These are phyloP conservation scores for Vulpes vulpes DNA, from an alignment of 2,113 vertebrate species.

Conservation along the genomic window DNA sequence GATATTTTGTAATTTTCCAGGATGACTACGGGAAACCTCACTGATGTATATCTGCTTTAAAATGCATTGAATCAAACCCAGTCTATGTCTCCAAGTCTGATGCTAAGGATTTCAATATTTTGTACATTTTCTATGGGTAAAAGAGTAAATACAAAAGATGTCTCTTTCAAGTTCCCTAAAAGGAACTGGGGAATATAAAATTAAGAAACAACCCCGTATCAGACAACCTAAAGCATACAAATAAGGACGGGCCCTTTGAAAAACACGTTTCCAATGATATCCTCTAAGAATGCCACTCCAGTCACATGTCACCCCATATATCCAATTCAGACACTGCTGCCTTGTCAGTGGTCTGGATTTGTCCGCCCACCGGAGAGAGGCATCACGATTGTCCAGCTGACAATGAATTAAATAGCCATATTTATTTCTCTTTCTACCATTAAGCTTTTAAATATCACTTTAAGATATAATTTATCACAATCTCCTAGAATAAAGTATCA, in stretches of 20 bases:
- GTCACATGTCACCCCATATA: accelerated
- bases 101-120: neutral
- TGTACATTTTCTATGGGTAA: neutral
- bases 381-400: slow-evolving; percentile 54
- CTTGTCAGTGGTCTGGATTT: slow-evolving; percentile 21
- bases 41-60: neutral
- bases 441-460: slow-evolving; percentile 67
- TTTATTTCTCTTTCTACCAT: slow-evolving; percentile 72
- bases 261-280: neutral
- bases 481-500: slow-evolving; percentile 67
- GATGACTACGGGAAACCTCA: neutral
- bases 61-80: neutral
- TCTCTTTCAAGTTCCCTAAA: slow-evolving; percentile 18
- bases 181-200: neutral
- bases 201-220: neutral
- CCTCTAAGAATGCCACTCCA: neutral
- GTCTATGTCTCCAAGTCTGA: neutral
- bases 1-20: neutral
- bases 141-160: slow-evolving; percentile 22
- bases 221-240: neutral
- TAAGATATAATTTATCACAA: slow-evolving; percentile 79
- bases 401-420: slow-evolving; percentile 79
- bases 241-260: neutral
- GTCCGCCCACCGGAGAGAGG: neutral
- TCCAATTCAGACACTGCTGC: neutral